Base-by-base conservation (phyloP, 2,797 vertebrate species). In the Clamator glandarius region DNA sequence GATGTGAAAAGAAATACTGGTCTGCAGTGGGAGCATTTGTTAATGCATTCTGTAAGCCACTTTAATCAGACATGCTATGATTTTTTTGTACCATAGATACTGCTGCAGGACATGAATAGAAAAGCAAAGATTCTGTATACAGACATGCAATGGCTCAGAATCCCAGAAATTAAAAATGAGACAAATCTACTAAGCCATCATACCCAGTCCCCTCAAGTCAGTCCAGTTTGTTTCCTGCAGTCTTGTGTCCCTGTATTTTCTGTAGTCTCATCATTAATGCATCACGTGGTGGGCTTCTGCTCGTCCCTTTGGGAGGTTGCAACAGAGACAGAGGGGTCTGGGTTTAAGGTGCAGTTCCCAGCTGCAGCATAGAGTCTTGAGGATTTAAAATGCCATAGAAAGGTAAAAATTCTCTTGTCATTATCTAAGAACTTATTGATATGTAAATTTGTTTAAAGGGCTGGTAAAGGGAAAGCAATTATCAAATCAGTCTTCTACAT, bases 51-150 rank as follows among this genome's bases (percentile, higher is more conserved):
- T 12, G 3, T 52, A 72, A 89, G 46, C 58, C 29, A 78, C 69
- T 92, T 36, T 69, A 66, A 66, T 78, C 42, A 66, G 77, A 87
- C 41, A 25, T 24, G 19, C 72, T 62, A 5, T 73, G 77, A 58
- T 28, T 79, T 86, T 69, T 69, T 64, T 93, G 63, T 87, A 50
- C 26, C 1, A 8, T 50, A 68, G 25, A 5, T 31, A 81, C 66
- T 72, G 92, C 92, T 90, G 42, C 76, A 78, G 94, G 92, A 88
- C 35, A 62, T 58, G 59, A 83, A 94, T 64, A 92, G 59, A 83
- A 94, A 72, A 92, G 62, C 62, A 81, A 58, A 89, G 73, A 61
- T 90, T 81, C 58, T 78, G 15, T 84, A 6, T 68, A 14, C 24
- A 73, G 87, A 92, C 94, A 96, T 19, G 25, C 92, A 88, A 73